phyloP scores from a whole-genome alignment of 2,888 invertebrate species.

The Sympetrum striolatum region DNA sequence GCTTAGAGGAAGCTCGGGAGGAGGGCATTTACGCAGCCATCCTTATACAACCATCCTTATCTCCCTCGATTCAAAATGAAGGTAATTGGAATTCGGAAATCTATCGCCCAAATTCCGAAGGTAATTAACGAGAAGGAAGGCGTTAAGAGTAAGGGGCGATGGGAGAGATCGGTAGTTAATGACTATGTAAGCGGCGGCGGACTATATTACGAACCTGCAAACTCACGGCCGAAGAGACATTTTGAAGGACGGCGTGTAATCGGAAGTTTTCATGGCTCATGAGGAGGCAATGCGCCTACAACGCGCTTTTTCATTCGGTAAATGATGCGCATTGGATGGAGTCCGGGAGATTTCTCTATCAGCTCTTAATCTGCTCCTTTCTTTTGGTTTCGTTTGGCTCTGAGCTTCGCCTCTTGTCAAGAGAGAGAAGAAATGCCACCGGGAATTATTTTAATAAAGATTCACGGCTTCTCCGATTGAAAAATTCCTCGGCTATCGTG shows the following conservation, averaged over 20 bases:
- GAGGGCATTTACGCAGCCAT: background rate
- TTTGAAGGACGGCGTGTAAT: constrained; percentile 30
- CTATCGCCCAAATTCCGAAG: constrained; percentile 20
- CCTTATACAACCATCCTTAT: constrained; percentile 6
- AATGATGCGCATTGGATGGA: background rate
- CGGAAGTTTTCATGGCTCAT: constrained; percentile 32
- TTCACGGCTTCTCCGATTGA: background rate
- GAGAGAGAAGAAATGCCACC: background rate
- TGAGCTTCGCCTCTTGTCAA: background rate
- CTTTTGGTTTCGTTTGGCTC: background rate
- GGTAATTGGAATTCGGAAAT: constrained; percentile 22
- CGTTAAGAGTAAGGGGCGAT: background rate
- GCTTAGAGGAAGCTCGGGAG: background rate
- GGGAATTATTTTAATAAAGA: background rate
- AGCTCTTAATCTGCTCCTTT: background rate
- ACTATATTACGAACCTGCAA: constrained; percentile 37
- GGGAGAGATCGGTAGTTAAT: constrained; percentile 37
- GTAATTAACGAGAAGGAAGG: constrained; percentile 5
- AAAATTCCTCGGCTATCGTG: background rate
- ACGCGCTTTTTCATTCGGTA: background rate
- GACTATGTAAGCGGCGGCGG: constrained; percentile 38
- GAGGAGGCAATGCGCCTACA: constrained; percentile 16
- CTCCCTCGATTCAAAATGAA: background rate
- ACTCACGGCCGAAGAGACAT: background rate
- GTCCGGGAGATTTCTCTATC: background rate